Evolutionary conservation across 2,797 vertebrate genomes (phyloP).

Genomic region (Notoglanidium macrostoma): DNA sequence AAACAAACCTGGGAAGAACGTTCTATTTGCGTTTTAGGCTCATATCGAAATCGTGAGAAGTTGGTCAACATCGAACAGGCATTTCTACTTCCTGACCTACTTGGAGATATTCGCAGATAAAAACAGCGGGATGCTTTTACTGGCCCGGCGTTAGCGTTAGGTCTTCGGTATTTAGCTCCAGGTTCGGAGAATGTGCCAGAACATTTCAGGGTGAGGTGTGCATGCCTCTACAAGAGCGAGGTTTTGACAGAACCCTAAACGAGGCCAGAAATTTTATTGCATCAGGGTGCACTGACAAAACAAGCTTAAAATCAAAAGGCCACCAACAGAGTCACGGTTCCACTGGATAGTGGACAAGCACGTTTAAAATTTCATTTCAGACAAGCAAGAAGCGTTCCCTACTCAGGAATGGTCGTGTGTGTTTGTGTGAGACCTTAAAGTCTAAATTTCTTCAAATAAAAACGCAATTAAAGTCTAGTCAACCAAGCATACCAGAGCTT

Average conservation of each 20-base stretch:
- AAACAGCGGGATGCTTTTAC: slow-evolving; percentile 13
- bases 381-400: background rate
- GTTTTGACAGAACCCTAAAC: slow-evolving; percentile 25
- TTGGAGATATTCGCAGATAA: slow-evolving; percentile 15
- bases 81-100: background rate
- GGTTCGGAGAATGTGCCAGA: background rate
- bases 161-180: slow-evolving; percentile 30
- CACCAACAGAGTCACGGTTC: background rate
- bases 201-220: slow-evolving; percentile 5
- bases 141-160: no score
- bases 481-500: slow-evolving; percentile 28
- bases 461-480: slow-evolving; percentile 44
- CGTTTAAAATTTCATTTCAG: background rate
- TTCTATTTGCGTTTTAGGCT: background rate
- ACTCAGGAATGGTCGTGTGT: background rate
- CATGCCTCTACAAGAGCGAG: slow-evolving; percentile 6
- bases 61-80: background rate
- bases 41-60: background rate
- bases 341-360: background rate
- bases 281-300: background rate
- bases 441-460: slow-evolving; percentile 44
- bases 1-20: background rate
- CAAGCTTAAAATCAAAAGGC: background rate
- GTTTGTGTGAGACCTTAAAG: slow-evolving; percentile 11
- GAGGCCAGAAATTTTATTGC: slow-evolving; percentile 4